Percentiles rank a stretch among this genome's conserved stretches.
Evolutionary conservation across 2,888 invertebrate genomes (phyloP).

Genomic region (Diplazon laetatorius): DNA sequence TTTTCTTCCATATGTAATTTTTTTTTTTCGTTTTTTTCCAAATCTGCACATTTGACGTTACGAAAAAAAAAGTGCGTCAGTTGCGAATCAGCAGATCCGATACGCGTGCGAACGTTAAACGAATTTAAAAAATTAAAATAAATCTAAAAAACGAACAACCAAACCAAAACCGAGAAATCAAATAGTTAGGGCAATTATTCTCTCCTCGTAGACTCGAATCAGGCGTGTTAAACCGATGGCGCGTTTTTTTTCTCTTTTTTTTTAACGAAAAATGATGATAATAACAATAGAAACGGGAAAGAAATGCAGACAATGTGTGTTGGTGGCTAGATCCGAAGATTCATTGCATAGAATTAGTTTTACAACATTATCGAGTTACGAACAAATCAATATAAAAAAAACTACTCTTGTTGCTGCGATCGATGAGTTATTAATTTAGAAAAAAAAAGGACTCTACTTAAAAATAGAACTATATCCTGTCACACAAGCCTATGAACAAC

Average conservation of each 20-base stretch:
- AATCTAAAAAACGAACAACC: too few species aligned
- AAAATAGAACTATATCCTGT: constrained; percentile 40
- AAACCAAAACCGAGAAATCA: constrained; percentile 14
- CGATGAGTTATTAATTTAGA: constrained; percentile 31
- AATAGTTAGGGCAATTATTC: constrained; percentile 40
- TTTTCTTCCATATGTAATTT: constrained; percentile 19
- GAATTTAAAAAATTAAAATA: constrained; percentile 6
- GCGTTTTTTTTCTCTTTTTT: too few species aligned
- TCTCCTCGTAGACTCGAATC: constrained; percentile 37
- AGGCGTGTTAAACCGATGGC: constrained; percentile 20
- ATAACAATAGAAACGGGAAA: constrained; percentile 66
- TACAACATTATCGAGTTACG: constrained; percentile 56
- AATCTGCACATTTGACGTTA: constrained; percentile 15
- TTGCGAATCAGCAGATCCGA: constrained; percentile 22
- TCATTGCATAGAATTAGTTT: constrained; percentile 66
- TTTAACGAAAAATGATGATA: constrained; percentile 33
- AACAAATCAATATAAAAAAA: constrained; percentile 14
- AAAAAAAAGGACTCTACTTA: constrained; percentile 38
- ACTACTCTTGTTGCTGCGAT: constrained; percentile 32
- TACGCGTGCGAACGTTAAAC: constrained; percentile 27
- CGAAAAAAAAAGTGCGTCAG: constrained; percentile 4
- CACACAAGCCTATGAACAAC: constrained; percentile 51
- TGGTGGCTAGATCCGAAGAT: constrained; percentile 83
- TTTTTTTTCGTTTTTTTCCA: background rate
- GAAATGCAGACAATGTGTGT: constrained; percentile 87